Evolutionary conservation across 1,140 invertebrate species (phyloP).

Genomic region (Cydia fagiglandana): DNA sequence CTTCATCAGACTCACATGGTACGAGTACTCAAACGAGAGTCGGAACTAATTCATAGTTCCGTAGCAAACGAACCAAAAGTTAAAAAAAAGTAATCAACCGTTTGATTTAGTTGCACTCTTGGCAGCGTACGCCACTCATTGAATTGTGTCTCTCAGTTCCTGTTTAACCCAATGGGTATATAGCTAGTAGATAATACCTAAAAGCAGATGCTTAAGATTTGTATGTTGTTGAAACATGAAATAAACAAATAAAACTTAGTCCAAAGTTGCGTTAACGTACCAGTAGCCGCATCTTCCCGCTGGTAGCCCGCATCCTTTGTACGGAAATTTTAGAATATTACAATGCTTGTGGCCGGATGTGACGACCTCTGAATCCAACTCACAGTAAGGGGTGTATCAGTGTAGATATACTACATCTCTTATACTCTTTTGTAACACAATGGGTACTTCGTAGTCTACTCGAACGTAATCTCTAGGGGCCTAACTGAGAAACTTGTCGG

Average conservation of each 20-base stretch:
- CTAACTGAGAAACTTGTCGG: not conserved
- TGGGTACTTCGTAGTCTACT: not conserved
- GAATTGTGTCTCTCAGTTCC: too few species aligned
- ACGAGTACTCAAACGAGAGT: too few species aligned
- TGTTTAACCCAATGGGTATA: too few species aligned
- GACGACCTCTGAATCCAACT: not conserved
- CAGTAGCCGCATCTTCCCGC: not conserved
- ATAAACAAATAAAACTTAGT: not conserved
- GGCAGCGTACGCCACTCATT: too few species aligned
- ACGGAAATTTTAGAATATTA: constrained; percentile 13
- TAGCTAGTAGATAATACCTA: too few species aligned
- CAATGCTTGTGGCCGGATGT: constrained; percentile 10
- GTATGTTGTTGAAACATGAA: too few species aligned
- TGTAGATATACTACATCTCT: not conserved
- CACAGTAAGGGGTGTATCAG: not conserved
- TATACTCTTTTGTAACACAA: not conserved
- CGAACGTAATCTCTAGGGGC: not conserved
- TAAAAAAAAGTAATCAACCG: too few species aligned
- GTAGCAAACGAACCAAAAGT: not conserved
- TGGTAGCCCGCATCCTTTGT: constrained; percentile 24
- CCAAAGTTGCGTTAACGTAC: not conserved
- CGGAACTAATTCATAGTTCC: not conserved
- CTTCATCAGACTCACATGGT: too few species aligned
- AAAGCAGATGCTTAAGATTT: too few species aligned
- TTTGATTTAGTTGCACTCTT: too few species aligned